Percentiles rank a stretch among this genome's conserved stretches.
Conservation (phyloP, 1,140 invertebrate genomes). For the Hypsibius dujardini region DNA sequence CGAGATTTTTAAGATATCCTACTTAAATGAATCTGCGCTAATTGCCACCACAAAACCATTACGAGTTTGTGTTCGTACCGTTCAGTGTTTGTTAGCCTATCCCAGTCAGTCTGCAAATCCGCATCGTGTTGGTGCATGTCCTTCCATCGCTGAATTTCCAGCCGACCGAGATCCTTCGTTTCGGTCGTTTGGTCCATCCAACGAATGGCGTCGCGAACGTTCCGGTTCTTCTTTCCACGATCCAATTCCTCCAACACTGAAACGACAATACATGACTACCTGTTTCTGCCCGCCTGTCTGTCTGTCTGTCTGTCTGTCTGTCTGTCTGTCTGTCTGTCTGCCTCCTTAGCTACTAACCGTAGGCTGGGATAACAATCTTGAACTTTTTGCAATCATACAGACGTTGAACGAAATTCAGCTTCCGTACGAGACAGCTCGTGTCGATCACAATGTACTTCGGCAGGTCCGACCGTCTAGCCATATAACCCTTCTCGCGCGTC, state of each 20-base stretch:
- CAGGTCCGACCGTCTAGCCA: not conserved
- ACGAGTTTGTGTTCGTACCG: too few relatives aligned
- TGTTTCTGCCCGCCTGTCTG: too few relatives aligned
- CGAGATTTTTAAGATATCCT: not conserved
- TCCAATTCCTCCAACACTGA: slow-evolving; percentile 5
- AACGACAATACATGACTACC: not conserved
- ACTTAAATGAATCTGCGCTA: too few relatives aligned
- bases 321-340: too few relatives aligned
- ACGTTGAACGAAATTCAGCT: slow-evolving; percentile 4
- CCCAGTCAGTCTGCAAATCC: not conserved
- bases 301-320: too few relatives aligned
- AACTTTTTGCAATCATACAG: not conserved
- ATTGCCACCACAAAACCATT: too few relatives aligned
- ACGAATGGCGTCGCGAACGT: slow-evolving; percentile 4
- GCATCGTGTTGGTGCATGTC: slow-evolving; percentile 1
- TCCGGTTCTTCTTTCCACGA: not conserved
- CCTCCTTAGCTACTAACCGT: too few relatives aligned
- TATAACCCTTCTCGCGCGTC: not conserved
- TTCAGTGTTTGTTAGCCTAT: not conserved
- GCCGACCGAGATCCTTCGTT: slow-evolving; percentile 2
- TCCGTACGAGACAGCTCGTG: slow-evolving; percentile 5
- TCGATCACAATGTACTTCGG: slow-evolving; percentile 7
- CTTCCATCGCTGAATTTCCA: slow-evolving; percentile 12
- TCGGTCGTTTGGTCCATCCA: slow-evolving; percentile 2
- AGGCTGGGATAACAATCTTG: slow-evolving; percentile 8